Conservation (phyloP, 2,797 vertebrate genomes). For the Hoplostethus mediterraneus region DNA sequence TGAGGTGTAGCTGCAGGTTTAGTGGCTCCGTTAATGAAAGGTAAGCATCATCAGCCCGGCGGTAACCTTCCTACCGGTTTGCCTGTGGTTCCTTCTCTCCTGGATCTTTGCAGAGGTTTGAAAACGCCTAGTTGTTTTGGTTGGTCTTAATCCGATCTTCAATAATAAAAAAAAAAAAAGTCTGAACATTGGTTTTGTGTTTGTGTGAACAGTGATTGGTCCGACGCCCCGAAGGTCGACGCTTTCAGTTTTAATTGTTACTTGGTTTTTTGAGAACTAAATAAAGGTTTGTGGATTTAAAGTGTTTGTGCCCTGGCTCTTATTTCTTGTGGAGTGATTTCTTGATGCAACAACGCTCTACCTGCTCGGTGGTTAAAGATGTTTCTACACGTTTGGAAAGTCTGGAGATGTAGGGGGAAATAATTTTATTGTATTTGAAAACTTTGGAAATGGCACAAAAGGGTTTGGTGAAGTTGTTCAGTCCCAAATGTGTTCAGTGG, state of each 20-base stretch:
- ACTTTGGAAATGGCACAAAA: too few relatives aligned
- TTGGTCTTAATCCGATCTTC: constrained; percentile 56
- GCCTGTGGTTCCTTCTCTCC: too few relatives aligned
- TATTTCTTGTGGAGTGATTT: constrained; percentile 6
- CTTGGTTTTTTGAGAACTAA: constrained; percentile 57
- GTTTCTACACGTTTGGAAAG: too few relatives aligned
- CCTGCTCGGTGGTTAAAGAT: too few relatives aligned
- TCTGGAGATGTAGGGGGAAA: too few relatives aligned
- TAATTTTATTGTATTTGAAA: not conserved
- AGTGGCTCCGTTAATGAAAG: constrained; percentile 1
- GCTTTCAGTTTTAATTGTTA: constrained; percentile 52
- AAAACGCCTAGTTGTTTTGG: constrained; percentile 31
- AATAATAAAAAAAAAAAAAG: constrained; percentile 75
- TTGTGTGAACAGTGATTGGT: constrained; percentile 79
- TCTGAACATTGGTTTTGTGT: constrained; percentile 68
- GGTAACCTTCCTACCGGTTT: too few relatives aligned
- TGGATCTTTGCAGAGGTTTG: not conserved
- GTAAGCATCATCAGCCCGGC: constrained; percentile 21
- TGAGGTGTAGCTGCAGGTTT: not conserved
- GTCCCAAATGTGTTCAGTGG: too few relatives aligned
- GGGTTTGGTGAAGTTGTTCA: too few relatives aligned
- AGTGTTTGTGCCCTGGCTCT: not conserved
- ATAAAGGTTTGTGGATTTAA: constrained; percentile 74
- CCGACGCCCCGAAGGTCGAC: not conserved
- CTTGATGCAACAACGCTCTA: too few relatives aligned